These are phyloP conservation scores for Drosophila pseudotakahashii DNA, from an alignment of 2,888 invertebrate species.

Conservation along the genomic window DNA sequence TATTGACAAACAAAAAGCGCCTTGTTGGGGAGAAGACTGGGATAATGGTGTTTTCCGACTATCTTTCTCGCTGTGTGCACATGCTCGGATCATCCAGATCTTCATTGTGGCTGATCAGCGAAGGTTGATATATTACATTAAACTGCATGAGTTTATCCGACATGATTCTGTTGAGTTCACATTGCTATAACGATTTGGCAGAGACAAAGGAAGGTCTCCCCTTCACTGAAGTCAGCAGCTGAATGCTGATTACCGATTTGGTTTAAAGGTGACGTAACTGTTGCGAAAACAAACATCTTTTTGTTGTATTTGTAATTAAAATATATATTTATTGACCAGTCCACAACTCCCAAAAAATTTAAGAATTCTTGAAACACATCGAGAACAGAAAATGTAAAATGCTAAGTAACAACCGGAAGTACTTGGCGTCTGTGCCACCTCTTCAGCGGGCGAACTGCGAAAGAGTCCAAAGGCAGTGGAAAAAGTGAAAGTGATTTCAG, in stretches of 20 bases:
- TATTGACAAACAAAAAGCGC: conserved; percentile 50
- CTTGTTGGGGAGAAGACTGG: conserved; percentile 2
- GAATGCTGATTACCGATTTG: not conserved
- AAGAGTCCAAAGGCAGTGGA: not conserved
- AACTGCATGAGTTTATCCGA: not conserved
- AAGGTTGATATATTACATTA: not conserved
- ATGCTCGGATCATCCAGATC: not conserved
- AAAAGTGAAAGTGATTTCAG: conserved; percentile 25
- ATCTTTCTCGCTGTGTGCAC: not conserved
- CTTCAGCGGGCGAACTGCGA: not conserved
- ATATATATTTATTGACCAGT: not conserved
- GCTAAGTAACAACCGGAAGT: no score
- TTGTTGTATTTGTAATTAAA: not conserved
- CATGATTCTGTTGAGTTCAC: not conserved
- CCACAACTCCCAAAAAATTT: not conserved
- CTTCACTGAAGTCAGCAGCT: not conserved
- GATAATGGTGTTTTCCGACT: conserved; percentile 2
- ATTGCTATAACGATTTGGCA: not conserved
- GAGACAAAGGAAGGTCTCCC: not conserved
- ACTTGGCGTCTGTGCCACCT: not conserved
- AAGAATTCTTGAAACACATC: no score
- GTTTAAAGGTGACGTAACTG: conserved; percentile 2
- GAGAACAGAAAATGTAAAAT: no score
- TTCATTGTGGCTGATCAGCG: not conserved
- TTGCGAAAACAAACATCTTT: not conserved